These are phyloP conservation scores for Scotopteryx bipunctaria DNA, from an alignment of 2,888 invertebrate genomes.

Conservation along the genomic window DNA sequence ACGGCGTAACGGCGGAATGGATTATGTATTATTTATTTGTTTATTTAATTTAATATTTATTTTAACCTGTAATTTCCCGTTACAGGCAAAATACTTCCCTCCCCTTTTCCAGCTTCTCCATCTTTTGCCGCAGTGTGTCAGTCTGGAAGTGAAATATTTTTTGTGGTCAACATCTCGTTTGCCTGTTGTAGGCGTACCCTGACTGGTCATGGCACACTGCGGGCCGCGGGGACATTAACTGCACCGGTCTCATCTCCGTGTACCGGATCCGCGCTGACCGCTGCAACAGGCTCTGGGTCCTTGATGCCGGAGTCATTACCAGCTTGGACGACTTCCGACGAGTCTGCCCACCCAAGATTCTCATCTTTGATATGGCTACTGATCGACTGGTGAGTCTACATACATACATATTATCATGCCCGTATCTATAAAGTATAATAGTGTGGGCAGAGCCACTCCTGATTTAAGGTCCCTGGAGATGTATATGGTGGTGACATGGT, in stretches of 20 bases:
- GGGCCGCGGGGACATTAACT: slow-evolving; percentile 87
- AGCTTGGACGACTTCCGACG: slow-evolving; percentile 86
- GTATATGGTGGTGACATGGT: too few species aligned
- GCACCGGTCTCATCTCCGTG: slow-evolving; percentile 90
- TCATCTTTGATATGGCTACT: slow-evolving; percentile 90
- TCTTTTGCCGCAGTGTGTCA: not conserved
- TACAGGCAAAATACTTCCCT: too few species aligned
- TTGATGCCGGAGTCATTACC: slow-evolving; percentile 90
- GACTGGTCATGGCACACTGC: slow-evolving; percentile 91
- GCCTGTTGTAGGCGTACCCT: slow-evolving; percentile 84
- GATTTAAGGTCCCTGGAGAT: too few species aligned
- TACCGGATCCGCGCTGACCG: slow-evolving; percentile 89
- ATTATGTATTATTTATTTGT: not conserved
- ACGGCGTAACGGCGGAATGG: too few species aligned
- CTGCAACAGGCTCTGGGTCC: slow-evolving; percentile 92
- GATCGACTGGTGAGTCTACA: slow-evolving; percentile 87
- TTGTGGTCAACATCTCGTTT: too few species aligned
- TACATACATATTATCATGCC: too few species aligned
- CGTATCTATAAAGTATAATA: too few species aligned
- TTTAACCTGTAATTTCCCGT: too few species aligned
- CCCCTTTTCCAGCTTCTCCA: too few species aligned
- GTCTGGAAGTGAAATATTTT: not conserved
- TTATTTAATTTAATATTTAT: too few species aligned
- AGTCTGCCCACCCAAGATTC: slow-evolving; percentile 90
- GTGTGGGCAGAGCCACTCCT: too few species aligned